phyloP scores from a whole-genome alignment of 1,140 invertebrate genomes.

The Drosophila punjabiensis region DNA sequence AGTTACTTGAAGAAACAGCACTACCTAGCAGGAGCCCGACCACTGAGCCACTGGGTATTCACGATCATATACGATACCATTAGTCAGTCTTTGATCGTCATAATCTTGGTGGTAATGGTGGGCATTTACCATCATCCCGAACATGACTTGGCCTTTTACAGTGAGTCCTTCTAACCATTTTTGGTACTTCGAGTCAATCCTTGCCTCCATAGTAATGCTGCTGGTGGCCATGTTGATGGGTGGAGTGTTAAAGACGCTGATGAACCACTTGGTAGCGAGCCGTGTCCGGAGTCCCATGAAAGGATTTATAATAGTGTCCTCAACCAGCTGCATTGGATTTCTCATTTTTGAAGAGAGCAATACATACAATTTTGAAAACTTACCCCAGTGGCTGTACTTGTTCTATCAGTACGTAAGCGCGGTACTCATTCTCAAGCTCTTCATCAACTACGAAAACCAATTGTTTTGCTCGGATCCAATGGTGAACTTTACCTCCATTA shows the following conservation, averaged over 20 bases:
- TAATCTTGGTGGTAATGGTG: background rate
- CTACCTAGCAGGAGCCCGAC: constrained; percentile 37
- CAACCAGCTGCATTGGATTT: constrained; percentile 20
- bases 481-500: constrained; percentile 46
- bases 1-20: constrained; percentile 52
- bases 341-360: constrained; percentile 21
- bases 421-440: constrained; percentile 39
- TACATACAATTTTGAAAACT: fast-evolving
- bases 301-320: constrained; percentile 10
- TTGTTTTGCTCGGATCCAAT: constrained; percentile 34
- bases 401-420: constrained; percentile 35
- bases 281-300: constrained; percentile 12
- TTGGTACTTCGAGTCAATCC: background rate
- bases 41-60: background rate
- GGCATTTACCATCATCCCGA: constrained; percentile 23
- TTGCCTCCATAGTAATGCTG: constrained; percentile 22
- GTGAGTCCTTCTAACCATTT: background rate
- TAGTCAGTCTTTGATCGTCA: background rate
- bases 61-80: background rate
- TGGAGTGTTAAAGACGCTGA: constrained; percentile 13
- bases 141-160: background rate
- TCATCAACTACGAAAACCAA: constrained; percentile 25
- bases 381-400: background rate
- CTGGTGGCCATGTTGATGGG: constrained; percentile 7
- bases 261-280: constrained; percentile 30